phyloP scores from a whole-genome alignment of 2,113 vertebrate genomes.

The Cichladusa arquata region DNA sequence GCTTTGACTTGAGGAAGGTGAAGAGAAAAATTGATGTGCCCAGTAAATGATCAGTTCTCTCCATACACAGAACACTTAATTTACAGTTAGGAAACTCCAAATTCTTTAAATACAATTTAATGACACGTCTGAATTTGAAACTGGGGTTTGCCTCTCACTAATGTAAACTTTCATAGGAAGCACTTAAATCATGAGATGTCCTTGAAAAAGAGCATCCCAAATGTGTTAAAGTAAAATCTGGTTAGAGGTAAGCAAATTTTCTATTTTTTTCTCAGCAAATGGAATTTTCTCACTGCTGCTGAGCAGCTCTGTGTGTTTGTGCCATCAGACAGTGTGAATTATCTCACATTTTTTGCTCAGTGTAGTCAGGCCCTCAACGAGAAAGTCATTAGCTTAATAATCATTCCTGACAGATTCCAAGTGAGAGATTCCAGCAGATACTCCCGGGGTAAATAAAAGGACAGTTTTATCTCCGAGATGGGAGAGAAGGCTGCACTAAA shows the following conservation, averaged over 20 bases:
- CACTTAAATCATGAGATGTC: background rate
- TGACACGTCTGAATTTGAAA: background rate
- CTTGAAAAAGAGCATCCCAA: background rate
- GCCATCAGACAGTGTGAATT: background rate
- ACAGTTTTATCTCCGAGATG: background rate
- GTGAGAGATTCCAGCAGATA: background rate
- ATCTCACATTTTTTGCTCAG: background rate
- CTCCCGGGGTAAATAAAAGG: conserved; percentile 26
- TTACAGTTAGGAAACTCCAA: background rate
- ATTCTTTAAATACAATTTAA: background rate
- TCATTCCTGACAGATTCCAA: background rate
- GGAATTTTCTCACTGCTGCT: background rate
- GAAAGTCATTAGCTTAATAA: background rate
- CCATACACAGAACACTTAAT: background rate
- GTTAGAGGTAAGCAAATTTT: background rate
- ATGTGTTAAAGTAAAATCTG: background rate
- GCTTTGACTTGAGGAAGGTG: background rate
- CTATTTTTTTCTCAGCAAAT: background rate
- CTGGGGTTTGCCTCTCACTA: background rate
- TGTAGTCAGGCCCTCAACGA: background rate
- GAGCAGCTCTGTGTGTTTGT: background rate
- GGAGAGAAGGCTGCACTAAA: background rate
- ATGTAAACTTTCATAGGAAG: background rate
- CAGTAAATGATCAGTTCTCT: background rate
- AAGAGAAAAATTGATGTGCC: background rate